phyloP scores from a whole-genome alignment of 2,797 vertebrate species.

The Acanthurus lineatus region DNA sequence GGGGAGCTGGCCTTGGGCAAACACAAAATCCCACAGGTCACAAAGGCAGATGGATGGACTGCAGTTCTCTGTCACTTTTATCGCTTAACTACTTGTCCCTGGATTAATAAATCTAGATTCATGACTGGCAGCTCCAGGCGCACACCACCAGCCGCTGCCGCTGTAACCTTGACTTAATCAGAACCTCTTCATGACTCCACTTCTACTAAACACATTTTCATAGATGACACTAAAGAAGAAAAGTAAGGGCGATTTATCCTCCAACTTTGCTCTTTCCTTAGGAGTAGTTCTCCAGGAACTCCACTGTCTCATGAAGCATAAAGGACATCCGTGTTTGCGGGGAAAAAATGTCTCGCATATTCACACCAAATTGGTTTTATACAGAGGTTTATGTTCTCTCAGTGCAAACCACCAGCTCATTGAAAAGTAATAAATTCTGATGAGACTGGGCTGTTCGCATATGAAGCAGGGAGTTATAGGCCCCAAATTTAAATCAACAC shows the following conservation, averaged over 20 bases:
- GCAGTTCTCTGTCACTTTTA: conserved; percentile 76
- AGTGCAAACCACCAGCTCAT: conserved; percentile 68
- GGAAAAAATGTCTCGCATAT: conserved; percentile 55
- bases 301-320: conserved; percentile 38
- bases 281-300: conserved; percentile 25
- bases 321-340: conserved; percentile 49
- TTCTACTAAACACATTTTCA: conserved; percentile 65
- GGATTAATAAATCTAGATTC: conserved; percentile 76
- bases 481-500: conserved; percentile 67
- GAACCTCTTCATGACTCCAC: conserved; percentile 67
- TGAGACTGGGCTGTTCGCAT: conserved; percentile 60
- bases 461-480: conserved; percentile 52
- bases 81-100: conserved; percentile 75
- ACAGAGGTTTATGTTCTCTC: conserved; percentile 73
- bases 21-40: conserved; percentile 74
- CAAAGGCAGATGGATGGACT: conserved; percentile 76
- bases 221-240: conserved; percentile 58
- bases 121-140: conserved; percentile 64
- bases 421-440: conserved; percentile 74
- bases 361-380: conserved; percentile 74
- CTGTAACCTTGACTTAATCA: conserved; percentile 78
- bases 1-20: conserved; percentile 72
- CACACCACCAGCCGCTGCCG: conserved; percentile 35
- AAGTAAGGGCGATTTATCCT: conserved; percentile 56
- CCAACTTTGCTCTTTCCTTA: conserved; percentile 38